Conservation (phyloP, 1,140 invertebrate genomes). For the Drosophila lacteicornis region DNA sequence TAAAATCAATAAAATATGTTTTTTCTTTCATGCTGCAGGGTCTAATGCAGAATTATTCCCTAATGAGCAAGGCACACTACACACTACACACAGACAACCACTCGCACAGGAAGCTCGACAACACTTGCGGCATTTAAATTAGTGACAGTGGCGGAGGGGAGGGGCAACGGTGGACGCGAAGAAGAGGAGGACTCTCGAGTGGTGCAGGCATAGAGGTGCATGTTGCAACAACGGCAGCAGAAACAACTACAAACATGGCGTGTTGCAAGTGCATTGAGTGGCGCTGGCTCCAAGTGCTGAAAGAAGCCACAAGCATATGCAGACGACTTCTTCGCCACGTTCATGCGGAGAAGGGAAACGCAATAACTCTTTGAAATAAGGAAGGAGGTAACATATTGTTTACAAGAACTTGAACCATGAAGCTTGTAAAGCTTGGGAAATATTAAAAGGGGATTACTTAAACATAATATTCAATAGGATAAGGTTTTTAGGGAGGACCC, state of each 20-base stretch:
- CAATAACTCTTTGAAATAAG: neutral
- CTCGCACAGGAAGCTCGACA: slow-evolving; percentile 69
- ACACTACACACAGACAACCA: slow-evolving; percentile 5
- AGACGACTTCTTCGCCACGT: slow-evolving; percentile 33
- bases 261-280: slow-evolving; percentile 69
- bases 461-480: neutral
- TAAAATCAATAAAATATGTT: slow-evolving; percentile 67
- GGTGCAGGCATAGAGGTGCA: slow-evolving; percentile 66
- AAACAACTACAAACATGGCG: slow-evolving; percentile 51
- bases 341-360: slow-evolving; percentile 9
- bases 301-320: slow-evolving; percentile 72
- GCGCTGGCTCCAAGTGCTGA: slow-evolving; percentile 58
- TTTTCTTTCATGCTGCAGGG: slow-evolving; percentile 38
- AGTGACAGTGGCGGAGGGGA: slow-evolving; percentile 37
- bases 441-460: too few species aligned
- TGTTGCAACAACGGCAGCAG: slow-evolving; percentile 58
- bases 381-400: neutral
- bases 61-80: slow-evolving; percentile 63
- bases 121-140: slow-evolving; percentile 79
- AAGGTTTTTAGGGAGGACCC: neutral
- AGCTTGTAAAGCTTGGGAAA: neutral
- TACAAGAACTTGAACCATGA: too few species aligned
- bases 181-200: slow-evolving; percentile 49
- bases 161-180: neutral
- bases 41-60: slow-evolving; percentile 65